Base-by-base conservation (phyloP, 1,140 invertebrate genomes). In the Trichonephila clavipes region DNA sequence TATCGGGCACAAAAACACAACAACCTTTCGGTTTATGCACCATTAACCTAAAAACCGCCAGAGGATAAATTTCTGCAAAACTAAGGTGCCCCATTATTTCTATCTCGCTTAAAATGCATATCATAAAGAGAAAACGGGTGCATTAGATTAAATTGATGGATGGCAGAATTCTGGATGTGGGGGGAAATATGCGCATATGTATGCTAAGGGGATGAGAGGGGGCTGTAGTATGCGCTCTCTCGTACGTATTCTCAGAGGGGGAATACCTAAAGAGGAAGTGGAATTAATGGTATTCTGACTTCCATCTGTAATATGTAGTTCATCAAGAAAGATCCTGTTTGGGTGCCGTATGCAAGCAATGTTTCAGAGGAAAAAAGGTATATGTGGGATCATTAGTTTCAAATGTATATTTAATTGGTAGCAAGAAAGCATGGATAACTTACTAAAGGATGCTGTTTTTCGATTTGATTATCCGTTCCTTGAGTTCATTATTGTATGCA, bases 91-190 rank as follows among this genome's bases (percentile, higher is more conserved):
- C 72, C 44, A 81, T 82, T 90, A 82, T 90, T 90, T 72, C 59
- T 90, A 72, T 90, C 59, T 24, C 66, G 64, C 72, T 90, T 61
- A 40, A 61, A 90, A 82, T 82, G 51, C 58, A 34, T 62, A 82
- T 90, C 34, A 90, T 90, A 90, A 90, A 90, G 72, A 44, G 44
- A 61, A 62, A 59, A 24, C 72, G 44, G 58, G 44, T 61, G 83
- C 89, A 90, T 90, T 90, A 90, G 89, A 90, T 90, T 90, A 90
- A 90, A 90, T 82, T 90, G 89, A 90, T 90, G 89, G 89, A 90
- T 90, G 58, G n/a, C 83, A 28, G 58, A n/a, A 58, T 34, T 58
- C 44, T 82, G 28, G 24, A 82, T 21, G 28, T 40, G 28, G 24
- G 19, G 40, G 28, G 34, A 21, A n/a, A 44, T 88, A 90, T 77